Percentiles rank a stretch among this genome's conserved stretches.
These are phyloP conservation scores for Phalloptychus januarius DNA, from an alignment of 2,797 vertebrate genomes.

Conservation along the genomic window DNA sequence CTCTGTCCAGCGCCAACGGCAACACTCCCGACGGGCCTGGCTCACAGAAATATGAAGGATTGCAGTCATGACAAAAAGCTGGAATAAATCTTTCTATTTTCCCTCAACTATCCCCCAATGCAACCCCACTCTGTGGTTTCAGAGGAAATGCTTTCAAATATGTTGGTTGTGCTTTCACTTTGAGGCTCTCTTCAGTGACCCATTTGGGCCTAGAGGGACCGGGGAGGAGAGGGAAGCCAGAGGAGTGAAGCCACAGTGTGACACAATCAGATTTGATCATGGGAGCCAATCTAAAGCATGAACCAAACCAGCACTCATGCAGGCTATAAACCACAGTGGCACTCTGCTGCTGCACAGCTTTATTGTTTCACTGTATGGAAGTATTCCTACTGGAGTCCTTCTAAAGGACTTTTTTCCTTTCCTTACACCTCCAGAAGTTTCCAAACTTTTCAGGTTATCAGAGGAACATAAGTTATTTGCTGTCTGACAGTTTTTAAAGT, in stretches of 20 bases:
- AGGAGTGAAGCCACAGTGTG: slow-evolving; percentile 32
- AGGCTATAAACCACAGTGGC: slow-evolving; percentile 32
- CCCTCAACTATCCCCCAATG: slow-evolving; percentile 35
- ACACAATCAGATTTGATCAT: slow-evolving; percentile 62
- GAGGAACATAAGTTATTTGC: background rate
- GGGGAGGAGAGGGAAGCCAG: slow-evolving; percentile 32
- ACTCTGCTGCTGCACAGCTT: slow-evolving; percentile 39
- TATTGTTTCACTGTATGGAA: slow-evolving; percentile 10
- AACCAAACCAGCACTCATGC: slow-evolving; percentile 39
- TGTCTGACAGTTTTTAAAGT: background rate
- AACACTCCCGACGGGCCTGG: slow-evolving; percentile 47
- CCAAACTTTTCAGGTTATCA: slow-evolving; percentile 10
- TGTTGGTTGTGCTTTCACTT: slow-evolving; percentile 60
- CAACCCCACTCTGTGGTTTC: slow-evolving; percentile 36
- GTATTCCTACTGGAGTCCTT: slow-evolving; percentile 4
- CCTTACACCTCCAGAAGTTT: slow-evolving; percentile 6
- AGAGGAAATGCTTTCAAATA: slow-evolving; percentile 70
- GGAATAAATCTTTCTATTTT: slow-evolving; percentile 63
- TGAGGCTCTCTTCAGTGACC: slow-evolving; percentile 69
- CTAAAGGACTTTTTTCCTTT: slow-evolving; percentile 1
- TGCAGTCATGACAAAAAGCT: slow-evolving; percentile 64
- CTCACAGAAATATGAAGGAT: slow-evolving; percentile 61
- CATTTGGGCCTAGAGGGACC: slow-evolving; percentile 50
- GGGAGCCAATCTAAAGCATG: slow-evolving; percentile 42
- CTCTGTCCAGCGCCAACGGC: slow-evolving; percentile 65